Evolutionary conservation across 2,797 vertebrate genomes (phyloP).

Genomic region (Clamator glandarius): DNA sequence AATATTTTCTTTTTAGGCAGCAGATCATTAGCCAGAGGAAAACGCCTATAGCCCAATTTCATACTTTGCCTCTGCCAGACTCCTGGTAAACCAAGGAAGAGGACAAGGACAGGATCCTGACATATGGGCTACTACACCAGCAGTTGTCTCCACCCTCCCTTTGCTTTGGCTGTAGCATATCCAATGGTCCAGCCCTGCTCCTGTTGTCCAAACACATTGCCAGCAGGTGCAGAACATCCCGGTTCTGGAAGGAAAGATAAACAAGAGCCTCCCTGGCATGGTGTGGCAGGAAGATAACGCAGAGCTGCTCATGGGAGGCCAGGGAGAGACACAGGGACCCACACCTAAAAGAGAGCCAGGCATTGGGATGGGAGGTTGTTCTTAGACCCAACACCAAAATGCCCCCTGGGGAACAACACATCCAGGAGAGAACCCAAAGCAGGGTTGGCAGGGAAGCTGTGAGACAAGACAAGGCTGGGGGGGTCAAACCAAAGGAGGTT

Average conservation of each 20-base stretch:
- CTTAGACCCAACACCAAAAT: fast-evolving
- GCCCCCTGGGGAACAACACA: not conserved
- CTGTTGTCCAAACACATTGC: not conserved
- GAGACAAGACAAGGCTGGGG: not conserved
- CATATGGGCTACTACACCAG: fast-evolving
- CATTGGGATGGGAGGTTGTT: not conserved
- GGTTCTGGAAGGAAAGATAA: not conserved
- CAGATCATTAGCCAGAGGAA: not conserved
- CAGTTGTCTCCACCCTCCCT: not conserved
- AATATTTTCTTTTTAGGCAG: not conserved
- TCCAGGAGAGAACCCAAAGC: not conserved
- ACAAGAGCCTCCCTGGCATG: not conserved
- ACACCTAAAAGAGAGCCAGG: not conserved
- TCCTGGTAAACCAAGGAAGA: not conserved
- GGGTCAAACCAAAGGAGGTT: not conserved
- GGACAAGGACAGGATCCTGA: not conserved
- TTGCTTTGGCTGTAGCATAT: not conserved
- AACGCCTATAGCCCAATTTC: not conserved
- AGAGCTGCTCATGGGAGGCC: not conserved
- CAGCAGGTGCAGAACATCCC: not conserved
- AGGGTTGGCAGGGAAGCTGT: not conserved
- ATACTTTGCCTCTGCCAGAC: not conserved
- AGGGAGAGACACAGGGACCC: not conserved
- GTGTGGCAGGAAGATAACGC: fast-evolving
- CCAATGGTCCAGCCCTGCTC: not conserved